phyloP scores from a whole-genome alignment of 2,113 vertebrate genomes.

The Corvus moneduloides region DNA sequence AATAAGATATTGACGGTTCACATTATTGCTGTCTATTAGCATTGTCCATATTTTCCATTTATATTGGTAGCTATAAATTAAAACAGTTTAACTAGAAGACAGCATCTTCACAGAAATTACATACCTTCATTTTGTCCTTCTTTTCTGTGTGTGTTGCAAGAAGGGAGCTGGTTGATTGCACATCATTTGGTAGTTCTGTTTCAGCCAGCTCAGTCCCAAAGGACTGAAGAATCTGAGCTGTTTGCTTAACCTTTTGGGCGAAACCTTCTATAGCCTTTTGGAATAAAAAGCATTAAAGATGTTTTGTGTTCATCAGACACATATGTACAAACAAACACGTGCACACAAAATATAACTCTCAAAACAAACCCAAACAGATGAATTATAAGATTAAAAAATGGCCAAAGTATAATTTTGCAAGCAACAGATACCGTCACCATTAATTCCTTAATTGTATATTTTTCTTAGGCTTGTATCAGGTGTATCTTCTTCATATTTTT shows the following conservation, averaged over 20 bases:
- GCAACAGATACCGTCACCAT: slow-evolving; percentile 42
- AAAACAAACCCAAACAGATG: background rate
- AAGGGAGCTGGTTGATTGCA: slow-evolving; percentile 83
- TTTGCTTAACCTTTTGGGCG: slow-evolving; percentile 94
- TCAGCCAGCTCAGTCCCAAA: slow-evolving; percentile 95
- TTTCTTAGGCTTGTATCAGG: slow-evolving; percentile 1
- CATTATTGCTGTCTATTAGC: background rate
- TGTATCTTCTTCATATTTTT: background rate
- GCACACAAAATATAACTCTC: background rate
- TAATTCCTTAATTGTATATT: background rate
- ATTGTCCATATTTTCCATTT: background rate
- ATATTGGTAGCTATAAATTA: background rate
- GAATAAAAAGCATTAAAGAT: slow-evolving; percentile 16
- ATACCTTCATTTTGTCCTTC: slow-evolving; percentile 90
- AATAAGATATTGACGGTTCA: background rate
- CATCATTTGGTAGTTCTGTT: slow-evolving; percentile 92
- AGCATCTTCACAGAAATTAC: background rate
- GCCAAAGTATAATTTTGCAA: background rate
- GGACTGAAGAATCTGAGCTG: slow-evolving; percentile 89
- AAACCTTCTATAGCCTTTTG: slow-evolving; percentile 93
- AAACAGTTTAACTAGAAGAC: background rate
- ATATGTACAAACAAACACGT: background rate
- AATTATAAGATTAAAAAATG: background rate
- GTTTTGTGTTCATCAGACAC: background rate
- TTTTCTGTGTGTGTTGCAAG: slow-evolving; percentile 84